phyloP scores from a whole-genome alignment of 2,113 vertebrate species.

The Cercopithecus mona region DNA sequence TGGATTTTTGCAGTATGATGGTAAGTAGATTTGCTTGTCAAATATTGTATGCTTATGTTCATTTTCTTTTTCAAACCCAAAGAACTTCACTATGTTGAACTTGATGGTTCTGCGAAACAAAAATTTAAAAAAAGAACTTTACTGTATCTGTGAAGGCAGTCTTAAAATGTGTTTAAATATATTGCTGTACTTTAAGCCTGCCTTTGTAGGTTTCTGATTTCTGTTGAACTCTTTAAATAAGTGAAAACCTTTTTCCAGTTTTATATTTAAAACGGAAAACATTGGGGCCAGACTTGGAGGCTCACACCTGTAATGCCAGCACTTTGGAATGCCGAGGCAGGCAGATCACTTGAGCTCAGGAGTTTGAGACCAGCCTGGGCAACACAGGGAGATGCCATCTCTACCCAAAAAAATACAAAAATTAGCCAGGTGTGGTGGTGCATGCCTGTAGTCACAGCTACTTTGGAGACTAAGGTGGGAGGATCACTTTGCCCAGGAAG shows the following conservation, averaged over 20 bases:
- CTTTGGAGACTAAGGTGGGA: too few species aligned
- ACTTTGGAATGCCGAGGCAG: too few species aligned
- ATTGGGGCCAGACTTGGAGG: too few species aligned
- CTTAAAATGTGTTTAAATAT: conserved; percentile 42
- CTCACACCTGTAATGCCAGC: too few species aligned
- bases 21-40: conserved; percentile 83
- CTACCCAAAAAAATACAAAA: too few species aligned
- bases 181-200: neutral
- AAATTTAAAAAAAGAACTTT: neutral
- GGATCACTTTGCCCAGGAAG: too few species aligned
- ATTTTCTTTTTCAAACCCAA: conserved; percentile 34
- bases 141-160: neutral
- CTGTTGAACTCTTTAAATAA: conserved; percentile 25
- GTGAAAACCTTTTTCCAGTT: neutral
- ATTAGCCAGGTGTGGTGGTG: too few species aligned
- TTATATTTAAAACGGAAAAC: neutral
- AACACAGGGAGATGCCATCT: too few species aligned
- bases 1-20: conserved; percentile 95
- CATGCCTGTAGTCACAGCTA: too few species aligned
- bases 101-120: too few species aligned
- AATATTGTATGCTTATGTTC: conserved; percentile 1
- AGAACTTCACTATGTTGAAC: neutral
- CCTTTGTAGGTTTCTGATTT: conserved; percentile 4
- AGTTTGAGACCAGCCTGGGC: too few species aligned
- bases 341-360: too few species aligned